These are phyloP conservation scores for Coptodon rendalli DNA, from an alignment of 2,113 vertebrate species.

Conservation along the genomic window DNA sequence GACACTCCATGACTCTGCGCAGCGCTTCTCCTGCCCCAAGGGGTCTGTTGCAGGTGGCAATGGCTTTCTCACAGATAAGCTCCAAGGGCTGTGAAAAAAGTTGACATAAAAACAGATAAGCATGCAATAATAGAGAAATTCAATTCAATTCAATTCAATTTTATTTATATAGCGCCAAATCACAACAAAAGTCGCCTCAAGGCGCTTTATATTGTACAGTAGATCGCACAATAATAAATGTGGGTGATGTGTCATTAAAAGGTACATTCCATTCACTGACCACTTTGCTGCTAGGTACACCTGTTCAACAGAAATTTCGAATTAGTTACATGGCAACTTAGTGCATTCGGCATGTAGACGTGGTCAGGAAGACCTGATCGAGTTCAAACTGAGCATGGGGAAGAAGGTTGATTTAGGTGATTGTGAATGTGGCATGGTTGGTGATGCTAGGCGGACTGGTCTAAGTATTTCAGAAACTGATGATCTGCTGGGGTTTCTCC, in stretches of 20 bases:
- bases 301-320: not conserved
- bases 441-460: not conserved
- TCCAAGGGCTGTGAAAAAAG: slow-evolving; percentile 83
- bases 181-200: too few species aligned
- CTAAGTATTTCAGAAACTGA: not conserved
- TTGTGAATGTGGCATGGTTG: not conserved
- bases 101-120: too few species aligned
- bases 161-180: too few species aligned
- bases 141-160: too few species aligned
- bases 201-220: too few species aligned
- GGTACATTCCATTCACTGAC: not conserved
- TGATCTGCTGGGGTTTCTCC: not conserved
- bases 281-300: not conserved
- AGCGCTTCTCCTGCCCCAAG: slow-evolving; percentile 94
- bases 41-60: slow-evolving; percentile 98
- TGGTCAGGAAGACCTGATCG: not conserved
- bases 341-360: not conserved
- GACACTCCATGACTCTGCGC: slow-evolving; percentile 96
- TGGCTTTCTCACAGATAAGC: slow-evolving; percentile 98
- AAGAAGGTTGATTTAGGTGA: not conserved
- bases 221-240: too few species aligned
- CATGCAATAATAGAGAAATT: too few species aligned
- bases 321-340: not conserved
- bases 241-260: not conserved
- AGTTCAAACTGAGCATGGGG: not conserved